These are phyloP conservation scores for Yponomeuta malinellus DNA, from an alignment of 2,888 invertebrate genomes.

Conservation along the genomic window DNA sequence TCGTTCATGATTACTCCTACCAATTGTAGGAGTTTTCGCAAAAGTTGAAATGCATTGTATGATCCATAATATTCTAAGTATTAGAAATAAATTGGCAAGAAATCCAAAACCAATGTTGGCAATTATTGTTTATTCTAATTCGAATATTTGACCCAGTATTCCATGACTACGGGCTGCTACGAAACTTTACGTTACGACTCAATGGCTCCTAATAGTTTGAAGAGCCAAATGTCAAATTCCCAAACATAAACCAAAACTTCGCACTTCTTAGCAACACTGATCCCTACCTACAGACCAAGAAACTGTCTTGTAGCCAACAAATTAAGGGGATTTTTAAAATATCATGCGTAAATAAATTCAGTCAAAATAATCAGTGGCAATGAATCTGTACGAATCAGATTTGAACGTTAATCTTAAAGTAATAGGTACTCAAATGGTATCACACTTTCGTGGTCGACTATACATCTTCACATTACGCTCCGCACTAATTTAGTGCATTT, in stretches of 20 bases:
- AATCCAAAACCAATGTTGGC: background rate
- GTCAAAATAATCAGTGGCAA: background rate
- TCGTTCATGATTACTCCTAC: no score
- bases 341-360: background rate
- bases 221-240: no score
- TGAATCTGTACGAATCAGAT: background rate
- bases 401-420: background rate
- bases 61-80: background rate
- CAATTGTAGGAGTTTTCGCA: background rate
- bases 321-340: background rate
- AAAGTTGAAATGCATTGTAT: background rate
- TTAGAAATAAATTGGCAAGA: background rate
- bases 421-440: background rate
- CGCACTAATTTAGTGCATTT: conserved; percentile 1
- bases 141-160: background rate
- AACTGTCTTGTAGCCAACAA: background rate
- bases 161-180: background rate
- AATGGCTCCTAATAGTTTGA: no score
- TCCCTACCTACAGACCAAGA: background rate
- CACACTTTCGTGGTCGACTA: conserved; percentile 2
- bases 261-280: no score
- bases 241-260: no score
- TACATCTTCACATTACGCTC: background rate
- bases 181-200: no score
- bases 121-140: background rate